These are phyloP conservation scores for Hippocampus zosterae DNA, from an alignment of 2,113 vertebrate genomes.

Conservation along the genomic window DNA sequence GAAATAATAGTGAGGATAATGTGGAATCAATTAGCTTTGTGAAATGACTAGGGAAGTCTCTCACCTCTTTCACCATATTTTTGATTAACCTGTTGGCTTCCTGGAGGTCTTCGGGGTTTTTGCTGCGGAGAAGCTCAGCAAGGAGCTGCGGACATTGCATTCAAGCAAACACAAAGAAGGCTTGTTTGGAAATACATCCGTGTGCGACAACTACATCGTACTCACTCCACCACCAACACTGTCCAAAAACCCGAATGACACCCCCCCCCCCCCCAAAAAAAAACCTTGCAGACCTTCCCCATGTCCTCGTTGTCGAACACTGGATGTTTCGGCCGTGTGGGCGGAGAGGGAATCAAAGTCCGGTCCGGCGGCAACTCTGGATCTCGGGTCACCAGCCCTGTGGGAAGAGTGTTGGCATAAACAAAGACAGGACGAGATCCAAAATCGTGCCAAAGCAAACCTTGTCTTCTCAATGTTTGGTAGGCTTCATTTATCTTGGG, in stretches of 20 bases:
- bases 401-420: slow-evolving; percentile 17
- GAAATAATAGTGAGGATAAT: too few relatives aligned
- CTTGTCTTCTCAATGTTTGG: slow-evolving; percentile 90
- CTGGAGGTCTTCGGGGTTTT: slow-evolving; percentile 95
- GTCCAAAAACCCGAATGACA: background rate
- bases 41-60: slow-evolving; percentile 15
- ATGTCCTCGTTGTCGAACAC: slow-evolving; percentile 98
- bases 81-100: slow-evolving; percentile 98
- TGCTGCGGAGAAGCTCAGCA: slow-evolving; percentile 91
- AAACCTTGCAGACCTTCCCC: slow-evolving; percentile 79
- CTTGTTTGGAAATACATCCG: too few relatives aligned
- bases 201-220: too few relatives aligned
- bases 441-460: slow-evolving; percentile 53
- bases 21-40: too few relatives aligned
- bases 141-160: slow-evolving; percentile 74
- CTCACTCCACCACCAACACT: too few relatives aligned
- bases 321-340: slow-evolving; percentile 86
- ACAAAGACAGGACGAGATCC: background rate
- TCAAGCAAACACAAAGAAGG: background rate
- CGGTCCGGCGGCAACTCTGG: slow-evolving; percentile 85
- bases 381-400: slow-evolving; percentile 85
- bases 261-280: background rate
- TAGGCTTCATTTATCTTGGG: slow-evolving; percentile 92
- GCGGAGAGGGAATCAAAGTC: slow-evolving; percentile 90
- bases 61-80: slow-evolving; percentile 99